Conservation (phyloP, 92 coral and sea anemone genomes). For the Palythoa heliodiscus region DNA sequence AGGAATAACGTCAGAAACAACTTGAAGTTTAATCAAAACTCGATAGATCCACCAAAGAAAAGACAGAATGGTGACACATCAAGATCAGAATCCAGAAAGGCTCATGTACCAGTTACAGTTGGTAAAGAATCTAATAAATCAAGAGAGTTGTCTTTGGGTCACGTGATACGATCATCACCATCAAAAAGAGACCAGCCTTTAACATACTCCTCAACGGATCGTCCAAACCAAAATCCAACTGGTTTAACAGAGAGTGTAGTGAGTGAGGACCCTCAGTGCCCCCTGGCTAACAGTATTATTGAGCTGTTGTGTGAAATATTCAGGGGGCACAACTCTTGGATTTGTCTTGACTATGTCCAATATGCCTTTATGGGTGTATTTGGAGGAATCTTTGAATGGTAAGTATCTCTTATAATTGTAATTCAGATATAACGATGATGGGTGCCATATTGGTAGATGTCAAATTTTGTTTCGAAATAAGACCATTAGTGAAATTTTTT, state of each 20-base stretch:
- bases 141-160: background rate
- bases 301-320: constrained; percentile 82
- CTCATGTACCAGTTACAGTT: background rate
- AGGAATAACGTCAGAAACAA: background rate
- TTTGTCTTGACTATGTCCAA: constrained; percentile 86
- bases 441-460: too few relatives aligned
- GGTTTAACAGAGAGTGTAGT: background rate
- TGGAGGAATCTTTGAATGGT: constrained; percentile 94
- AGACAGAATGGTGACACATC: background rate
- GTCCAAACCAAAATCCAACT: constrained; percentile 24
- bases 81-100: background rate
- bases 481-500: too few relatives aligned
- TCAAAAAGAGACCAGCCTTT: constrained; percentile 12
- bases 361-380: constrained; percentile 72
- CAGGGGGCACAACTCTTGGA: constrained; percentile 81
- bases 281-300: constrained; percentile 76
- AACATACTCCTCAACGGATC: constrained; percentile 1
- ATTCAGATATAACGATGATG: too few relatives aligned
- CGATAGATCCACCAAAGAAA: background rate
- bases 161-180: background rate
- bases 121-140: background rate
- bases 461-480: too few relatives aligned
- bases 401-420: background rate
- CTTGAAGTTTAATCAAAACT: background rate
- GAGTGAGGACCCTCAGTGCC: constrained; percentile 64